Evolutionary conservation across 2,797 vertebrate genomes (phyloP), one percentile per base, ranked within the genome.

Genomic region (Xenopus petersii): DNA sequence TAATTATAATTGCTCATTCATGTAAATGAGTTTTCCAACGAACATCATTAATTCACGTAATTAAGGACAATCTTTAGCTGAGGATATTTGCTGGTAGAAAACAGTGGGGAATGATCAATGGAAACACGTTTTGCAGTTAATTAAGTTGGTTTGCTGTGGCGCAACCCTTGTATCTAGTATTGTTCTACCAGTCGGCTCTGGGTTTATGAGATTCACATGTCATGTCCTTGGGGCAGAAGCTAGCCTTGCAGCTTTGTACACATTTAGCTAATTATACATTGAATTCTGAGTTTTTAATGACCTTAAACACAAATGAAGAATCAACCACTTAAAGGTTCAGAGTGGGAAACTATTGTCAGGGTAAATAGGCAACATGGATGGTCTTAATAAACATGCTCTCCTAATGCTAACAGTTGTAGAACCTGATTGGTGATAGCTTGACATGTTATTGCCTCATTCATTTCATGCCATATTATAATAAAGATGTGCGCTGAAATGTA

Each of bases 11-110:
- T 79, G 66, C 76, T 74, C 46, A 11, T 79, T 74, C 76, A 79
- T 79, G 71, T 69, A 79, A 79, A 79, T 74, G 67, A 74, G 64
- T 79, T 79, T 79, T 66, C 60, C 67, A 65, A 59, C 71, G 67
- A 65, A 74, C 66, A 79, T 70, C 67, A 70, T 79, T 74, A 74
- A 79, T 79, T 79, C 67, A 74, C 73, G 71, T 79, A 79, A 79
- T 74, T 79, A 79, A 79, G 71, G 71, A 74, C 76, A 74, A 74
- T 74, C 71, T 79, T 70, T 73, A 62, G 73, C 59, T 63, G 61
- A 58, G 76, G 74, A 70, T 67, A 70, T 74, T 70, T 48, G 54
- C 76, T 70, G 6, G 66, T 68, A 69, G 67, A 70, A 70, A 79
- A 74, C 71, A 74, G 67, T 70, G 66, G 76, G 76, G 74, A 79